Conservation (phyloP, 2,888 invertebrate species). For the Carcina quercana region DNA sequence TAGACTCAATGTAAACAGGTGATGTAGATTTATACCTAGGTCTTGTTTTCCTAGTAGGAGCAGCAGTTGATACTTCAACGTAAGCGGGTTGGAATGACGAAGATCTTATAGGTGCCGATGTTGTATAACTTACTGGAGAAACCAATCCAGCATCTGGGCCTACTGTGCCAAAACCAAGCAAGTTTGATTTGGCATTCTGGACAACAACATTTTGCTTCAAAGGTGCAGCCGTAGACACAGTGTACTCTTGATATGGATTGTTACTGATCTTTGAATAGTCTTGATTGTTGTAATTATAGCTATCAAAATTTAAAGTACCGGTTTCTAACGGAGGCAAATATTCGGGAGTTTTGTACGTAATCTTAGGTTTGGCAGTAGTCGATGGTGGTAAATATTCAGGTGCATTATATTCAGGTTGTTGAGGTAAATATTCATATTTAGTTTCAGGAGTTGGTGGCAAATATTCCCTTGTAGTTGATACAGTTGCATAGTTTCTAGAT, state of each 20-base stretch:
- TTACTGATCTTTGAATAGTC: slow-evolving; percentile 28
- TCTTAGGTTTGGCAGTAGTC: slow-evolving; percentile 35
- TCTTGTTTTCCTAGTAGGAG: slow-evolving; percentile 14
- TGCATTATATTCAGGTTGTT: slow-evolving; percentile 19
- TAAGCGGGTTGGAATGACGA: slow-evolving; percentile 14
- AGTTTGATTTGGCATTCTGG: slow-evolving; percentile 51
- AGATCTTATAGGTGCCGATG: slow-evolving; percentile 36
- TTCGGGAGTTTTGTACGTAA: slow-evolving; percentile 44
- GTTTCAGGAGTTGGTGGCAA: slow-evolving; percentile 20
- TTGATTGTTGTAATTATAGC: slow-evolving; percentile 31
- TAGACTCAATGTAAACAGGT: slow-evolving; percentile 25
- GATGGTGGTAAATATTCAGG: slow-evolving; percentile 29
- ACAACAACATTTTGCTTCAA: slow-evolving; percentile 52
- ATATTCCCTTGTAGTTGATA: slow-evolving; percentile 18
- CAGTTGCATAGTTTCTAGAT: no score
- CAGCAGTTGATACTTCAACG: slow-evolving; percentile 15
- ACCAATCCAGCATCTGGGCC: slow-evolving; percentile 51
- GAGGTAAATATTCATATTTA: slow-evolving; percentile 29
- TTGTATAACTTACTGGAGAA: slow-evolving; percentile 47
- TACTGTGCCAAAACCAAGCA: slow-evolving; percentile 47
- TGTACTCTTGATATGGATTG: slow-evolving; percentile 41
- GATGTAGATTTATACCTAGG: slow-evolving; percentile 24
- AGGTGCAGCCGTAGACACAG: slow-evolving; percentile 27
- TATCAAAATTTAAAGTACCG: slow-evolving; percentile 29
- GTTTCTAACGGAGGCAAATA: slow-evolving; percentile 50